phyloP scores from a whole-genome alignment of 2,888 invertebrate genomes.

The Macrophya annulata region DNA sequence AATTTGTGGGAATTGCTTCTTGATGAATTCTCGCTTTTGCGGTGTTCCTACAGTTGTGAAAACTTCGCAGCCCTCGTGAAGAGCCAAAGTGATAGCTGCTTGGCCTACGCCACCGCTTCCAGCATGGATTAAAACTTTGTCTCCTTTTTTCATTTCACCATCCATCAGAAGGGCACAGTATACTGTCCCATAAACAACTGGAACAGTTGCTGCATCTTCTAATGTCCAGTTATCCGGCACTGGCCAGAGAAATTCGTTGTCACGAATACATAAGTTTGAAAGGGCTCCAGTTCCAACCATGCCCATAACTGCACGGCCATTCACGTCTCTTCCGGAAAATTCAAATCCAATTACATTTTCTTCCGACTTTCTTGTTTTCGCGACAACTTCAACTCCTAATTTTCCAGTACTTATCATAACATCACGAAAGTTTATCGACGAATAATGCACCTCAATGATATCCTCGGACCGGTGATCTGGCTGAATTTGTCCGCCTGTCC shows the following conservation, averaged over 20 bases:
- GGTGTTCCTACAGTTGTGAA: conserved; percentile 84
- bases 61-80: conserved; percentile 82
- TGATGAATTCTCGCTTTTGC: conserved; percentile 81
- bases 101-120: conserved; percentile 86
- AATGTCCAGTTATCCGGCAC: conserved; percentile 88
- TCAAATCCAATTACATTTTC: conserved; percentile 84
- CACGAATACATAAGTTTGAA: conserved; percentile 83
- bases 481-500: conserved; percentile 83
- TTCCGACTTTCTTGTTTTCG: conserved; percentile 82
- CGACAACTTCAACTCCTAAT: conserved; percentile 91
- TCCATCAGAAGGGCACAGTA: conserved; percentile 73
- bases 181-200: conserved; percentile 88
- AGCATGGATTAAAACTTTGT: conserved; percentile 81
- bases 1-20: conserved; percentile 80
- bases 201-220: conserved; percentile 89
- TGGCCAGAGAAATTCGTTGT: conserved; percentile 83
- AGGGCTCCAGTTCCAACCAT: conserved; percentile 83
- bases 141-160: conserved; percentile 71
- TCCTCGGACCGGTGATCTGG: conserved; percentile 79
- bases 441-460: conserved; percentile 91
- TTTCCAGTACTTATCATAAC: conserved; percentile 97
- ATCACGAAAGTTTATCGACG: conserved; percentile 94
- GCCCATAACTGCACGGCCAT: conserved; percentile 87
- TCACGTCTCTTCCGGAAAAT: conserved; percentile 85
- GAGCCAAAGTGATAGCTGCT: conserved; percentile 85